Evolutionary conservation across 2,888 invertebrate species (phyloP).

Genomic region (Drosophila gaucha): DNA sequence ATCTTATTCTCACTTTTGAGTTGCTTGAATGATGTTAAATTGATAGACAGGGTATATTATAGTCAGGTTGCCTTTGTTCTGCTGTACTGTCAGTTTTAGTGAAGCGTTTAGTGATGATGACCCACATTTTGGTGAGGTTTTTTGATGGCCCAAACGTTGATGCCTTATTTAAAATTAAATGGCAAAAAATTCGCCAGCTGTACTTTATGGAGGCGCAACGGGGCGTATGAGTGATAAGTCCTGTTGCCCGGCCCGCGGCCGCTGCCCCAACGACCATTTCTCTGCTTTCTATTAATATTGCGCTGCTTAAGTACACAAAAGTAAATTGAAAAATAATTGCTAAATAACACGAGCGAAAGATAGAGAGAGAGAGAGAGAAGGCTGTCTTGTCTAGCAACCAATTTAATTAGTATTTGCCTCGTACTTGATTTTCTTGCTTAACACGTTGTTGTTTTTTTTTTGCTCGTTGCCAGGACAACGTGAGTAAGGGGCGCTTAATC

Average conservation of each 20-base stretch:
- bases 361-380: background rate
- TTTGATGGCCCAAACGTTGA: conserved; percentile 31
- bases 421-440: conserved; percentile 12
- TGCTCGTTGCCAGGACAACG: conserved; percentile 36
- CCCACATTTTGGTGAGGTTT: conserved; percentile 52
- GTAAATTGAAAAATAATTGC: conserved; percentile 75
- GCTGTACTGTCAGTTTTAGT: conserved; percentile 17
- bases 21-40: too few species aligned
- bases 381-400: conserved; percentile 8
- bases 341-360: conserved; percentile 38
- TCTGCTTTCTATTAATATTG: conserved; percentile 38
- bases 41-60: background rate
- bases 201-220: background rate
- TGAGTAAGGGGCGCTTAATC: conserved; percentile 2
- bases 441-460: conserved; percentile 16
- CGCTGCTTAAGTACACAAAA: conserved; percentile 44
- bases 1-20: too few species aligned
- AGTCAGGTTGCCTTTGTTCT: background rate
- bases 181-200: conserved; percentile 15
- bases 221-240: conserved; percentile 47
- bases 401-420: conserved; percentile 63
- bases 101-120: conserved; percentile 36
- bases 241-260: conserved; percentile 7
- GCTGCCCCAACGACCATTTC: conserved; percentile 17
- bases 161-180: conserved; percentile 38